These are phyloP conservation scores for Chymomyza procnemis DNA, from an alignment of 2,888 invertebrate genomes.

Conservation along the genomic window DNA sequence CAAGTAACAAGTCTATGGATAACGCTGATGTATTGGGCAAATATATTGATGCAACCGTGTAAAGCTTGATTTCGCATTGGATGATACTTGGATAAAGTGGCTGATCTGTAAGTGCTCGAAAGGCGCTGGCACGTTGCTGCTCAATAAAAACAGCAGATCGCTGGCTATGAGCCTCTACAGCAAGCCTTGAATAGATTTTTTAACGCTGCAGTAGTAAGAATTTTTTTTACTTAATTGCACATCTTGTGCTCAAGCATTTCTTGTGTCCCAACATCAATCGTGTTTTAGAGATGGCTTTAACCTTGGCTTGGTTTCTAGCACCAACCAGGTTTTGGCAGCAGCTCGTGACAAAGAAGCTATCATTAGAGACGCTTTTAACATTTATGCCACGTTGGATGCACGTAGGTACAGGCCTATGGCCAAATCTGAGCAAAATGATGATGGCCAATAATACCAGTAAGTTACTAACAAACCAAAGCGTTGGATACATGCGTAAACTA, in stretches of 20 bases:
- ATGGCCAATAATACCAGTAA: background rate
- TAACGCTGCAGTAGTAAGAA: background rate
- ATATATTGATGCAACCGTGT: too few species aligned
- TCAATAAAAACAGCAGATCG: too few species aligned
- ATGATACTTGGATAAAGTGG: too few species aligned
- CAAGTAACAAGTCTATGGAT: background rate
- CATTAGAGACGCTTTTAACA: background rate
- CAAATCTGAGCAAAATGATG: background rate
- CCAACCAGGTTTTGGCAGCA: background rate
- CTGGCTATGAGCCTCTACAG: too few species aligned
- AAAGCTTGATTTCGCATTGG: too few species aligned
- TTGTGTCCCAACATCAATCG: too few species aligned
- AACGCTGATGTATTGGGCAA: too few species aligned
- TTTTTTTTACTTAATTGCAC: background rate
- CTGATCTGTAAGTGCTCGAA: too few species aligned
- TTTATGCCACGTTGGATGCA: background rate
- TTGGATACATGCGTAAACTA: background rate
- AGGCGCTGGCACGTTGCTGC: background rate
- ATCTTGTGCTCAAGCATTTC: too few species aligned
- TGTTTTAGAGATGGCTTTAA: background rate
- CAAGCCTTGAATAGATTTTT: too few species aligned
- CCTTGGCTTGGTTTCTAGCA: background rate
- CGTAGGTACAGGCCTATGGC: too few species aligned
- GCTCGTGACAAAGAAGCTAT: background rate
- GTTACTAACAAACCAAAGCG: background rate